These are phyloP conservation scores for Bibio marci DNA, from an alignment of 2,888 invertebrate species.

Conservation along the genomic window DNA sequence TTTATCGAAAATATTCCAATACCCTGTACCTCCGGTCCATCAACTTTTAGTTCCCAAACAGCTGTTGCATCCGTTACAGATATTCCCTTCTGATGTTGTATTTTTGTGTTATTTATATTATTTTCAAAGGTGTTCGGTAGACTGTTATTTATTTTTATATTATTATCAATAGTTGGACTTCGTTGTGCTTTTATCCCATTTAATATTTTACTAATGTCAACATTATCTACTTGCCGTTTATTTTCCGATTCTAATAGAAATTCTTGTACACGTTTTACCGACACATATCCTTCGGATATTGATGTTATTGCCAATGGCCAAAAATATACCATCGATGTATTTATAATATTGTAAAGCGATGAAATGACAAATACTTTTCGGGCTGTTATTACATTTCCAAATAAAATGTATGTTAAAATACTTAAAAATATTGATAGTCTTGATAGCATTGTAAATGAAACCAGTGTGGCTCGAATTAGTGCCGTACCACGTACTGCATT, in stretches of 20 bases:
- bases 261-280: slow-evolving; percentile 50
- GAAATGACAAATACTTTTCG: slow-evolving; percentile 64
- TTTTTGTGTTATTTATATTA: no score
- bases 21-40: slow-evolving; percentile 6
- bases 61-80: no score
- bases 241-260: slow-evolving; percentile 30
- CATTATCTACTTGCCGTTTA: no score
- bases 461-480: slow-evolving; percentile 47
- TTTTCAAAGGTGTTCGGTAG: no score
- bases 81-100: slow-evolving; percentile 3
- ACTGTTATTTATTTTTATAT: no score
- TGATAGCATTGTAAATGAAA: slow-evolving; percentile 58
- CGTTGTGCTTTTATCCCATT: no score
- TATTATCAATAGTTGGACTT: no score
- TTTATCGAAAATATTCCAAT: slow-evolving; percentile 4
- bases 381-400: slow-evolving; percentile 49
- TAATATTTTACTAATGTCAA: no score
- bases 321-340: slow-evolving; percentile 61
- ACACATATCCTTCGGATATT: slow-evolving; percentile 35
- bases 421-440: slow-evolving; percentile 63
- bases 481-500: slow-evolving; percentile 46
- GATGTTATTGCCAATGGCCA: slow-evolving; percentile 31
- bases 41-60: slow-evolving; percentile 8
- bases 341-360: slow-evolving; percentile 63
- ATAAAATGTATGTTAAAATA: slow-evolving; percentile 47